phyloP scores from a whole-genome alignment of 2,113 vertebrate genomes.

The Chrysochloris asiatica region DNA sequence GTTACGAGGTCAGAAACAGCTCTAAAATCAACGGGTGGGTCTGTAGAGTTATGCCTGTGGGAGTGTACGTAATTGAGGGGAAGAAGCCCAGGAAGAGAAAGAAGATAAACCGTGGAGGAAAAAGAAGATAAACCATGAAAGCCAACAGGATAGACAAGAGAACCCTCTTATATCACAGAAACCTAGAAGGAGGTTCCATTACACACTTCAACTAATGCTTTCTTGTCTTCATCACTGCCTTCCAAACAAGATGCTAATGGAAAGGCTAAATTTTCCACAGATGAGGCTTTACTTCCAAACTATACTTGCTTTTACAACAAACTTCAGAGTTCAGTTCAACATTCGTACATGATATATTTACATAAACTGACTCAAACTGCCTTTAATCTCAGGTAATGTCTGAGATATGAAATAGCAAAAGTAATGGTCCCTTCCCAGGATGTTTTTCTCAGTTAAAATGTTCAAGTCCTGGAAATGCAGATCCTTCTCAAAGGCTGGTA shows the following conservation, averaged over 20 bases:
- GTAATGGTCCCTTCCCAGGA: background rate
- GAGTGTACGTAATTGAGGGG: background rate
- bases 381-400: background rate
- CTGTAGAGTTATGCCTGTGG: background rate
- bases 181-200: background rate
- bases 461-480: background rate
- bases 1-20: background rate
- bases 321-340: background rate
- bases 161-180: background rate
- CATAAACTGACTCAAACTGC: conserved; percentile 34
- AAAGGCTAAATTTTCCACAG: background rate
- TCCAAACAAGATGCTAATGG: background rate
- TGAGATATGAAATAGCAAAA: background rate
- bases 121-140: background rate
- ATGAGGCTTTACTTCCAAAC: conserved; percentile 22
- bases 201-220: background rate
- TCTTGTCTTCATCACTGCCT: background rate
- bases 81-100: background rate
- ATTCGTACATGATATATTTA: background rate
- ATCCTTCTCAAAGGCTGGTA: background rate
- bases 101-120: background rate
- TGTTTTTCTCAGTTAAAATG: background rate
- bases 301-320: conserved; percentile 30
- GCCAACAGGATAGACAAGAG: background rate
- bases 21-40: background rate